Evolutionary conservation across 2,888 invertebrate species (phyloP).

Genomic region (Perdita meconis): DNA sequence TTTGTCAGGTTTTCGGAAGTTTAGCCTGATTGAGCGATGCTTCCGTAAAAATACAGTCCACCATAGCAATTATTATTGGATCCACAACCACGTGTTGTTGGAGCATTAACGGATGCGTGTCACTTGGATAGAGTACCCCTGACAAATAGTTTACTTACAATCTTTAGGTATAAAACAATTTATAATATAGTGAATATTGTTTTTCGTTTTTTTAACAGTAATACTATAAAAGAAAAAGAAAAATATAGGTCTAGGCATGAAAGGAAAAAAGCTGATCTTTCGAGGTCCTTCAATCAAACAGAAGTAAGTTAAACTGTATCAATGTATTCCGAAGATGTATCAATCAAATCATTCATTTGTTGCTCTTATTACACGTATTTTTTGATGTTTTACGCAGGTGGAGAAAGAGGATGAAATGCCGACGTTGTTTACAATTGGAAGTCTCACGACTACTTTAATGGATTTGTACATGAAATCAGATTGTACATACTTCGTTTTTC

Average conservation of each 20-base stretch:
- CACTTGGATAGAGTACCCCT: slow-evolving; percentile 95
- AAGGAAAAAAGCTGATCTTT: slow-evolving; percentile 95
- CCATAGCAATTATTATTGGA: slow-evolving; percentile 95
- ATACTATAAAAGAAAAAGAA: slow-evolving; percentile 2
- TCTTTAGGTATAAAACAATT: slow-evolving; percentile 85
- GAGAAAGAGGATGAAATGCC: slow-evolving; percentile 94
- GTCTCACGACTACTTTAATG: slow-evolving; percentile 97
- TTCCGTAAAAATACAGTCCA: slow-evolving; percentile 97
- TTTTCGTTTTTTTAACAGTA: not conserved
- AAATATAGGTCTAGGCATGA: slow-evolving; percentile 89
- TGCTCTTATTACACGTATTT: not conserved
- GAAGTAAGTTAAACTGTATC: slow-evolving; percentile 86
- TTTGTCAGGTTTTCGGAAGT: too few species aligned
- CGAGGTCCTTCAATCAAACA: slow-evolving; percentile 94
- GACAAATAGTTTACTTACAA: slow-evolving; percentile 89
- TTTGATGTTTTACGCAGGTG: slow-evolving; percentile 77
- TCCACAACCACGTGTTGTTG: slow-evolving; percentile 94
- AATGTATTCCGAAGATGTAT: not conserved
- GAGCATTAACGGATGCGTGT: slow-evolving; percentile 95
- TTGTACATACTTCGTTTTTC: slow-evolving; percentile 94
- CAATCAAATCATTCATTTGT: too few species aligned
- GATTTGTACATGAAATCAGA: slow-evolving; percentile 98
- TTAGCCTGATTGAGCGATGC: slow-evolving; percentile 98
- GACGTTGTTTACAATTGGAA: slow-evolving; percentile 96
- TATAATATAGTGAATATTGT: not conserved